Evolutionary conservation across 2,888 invertebrate species (phyloP), one percentile per base, ranked within the genome.

Genomic region (Acleris cristana): DNA sequence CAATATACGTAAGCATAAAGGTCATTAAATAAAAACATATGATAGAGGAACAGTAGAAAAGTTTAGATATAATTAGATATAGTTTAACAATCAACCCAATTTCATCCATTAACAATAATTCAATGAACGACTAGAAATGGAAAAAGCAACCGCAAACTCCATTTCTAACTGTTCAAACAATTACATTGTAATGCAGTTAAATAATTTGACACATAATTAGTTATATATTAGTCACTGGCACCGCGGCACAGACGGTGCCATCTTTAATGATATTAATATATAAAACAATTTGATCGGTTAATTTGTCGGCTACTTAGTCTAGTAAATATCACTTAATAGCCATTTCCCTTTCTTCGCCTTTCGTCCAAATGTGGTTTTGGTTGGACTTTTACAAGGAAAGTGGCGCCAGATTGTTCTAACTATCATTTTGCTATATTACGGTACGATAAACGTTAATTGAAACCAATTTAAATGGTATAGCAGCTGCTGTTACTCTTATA

Each of bases 141-240:
- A 18, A 34, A 40, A 52, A 40, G 51, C 8, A 60, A 57, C 57
- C 45, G 23, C 57, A 57, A 34, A 30, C n/a, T 30, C 23, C 10
- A 30, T 8, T 53, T 30, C 7, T 55, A 55, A 55, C 54, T 55
- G 34, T 34, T 30, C 5, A 18, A 6, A 30, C 34, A 34, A 18
- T 55, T 34, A 55, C 30, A 16, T 5, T 14, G 18, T 14, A 19
- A 19, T 7, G 34, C 34, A 34, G 34, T 55, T 16, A 53, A 51
- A 30, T 10, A 26, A 60, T 51, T 51, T 56, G 30, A 61, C 51
- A 61, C 61, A 44, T 62, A 67, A 67, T 53, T 48, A 57, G 16
- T 21, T 26, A 10, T 34, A 10, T 34, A 53, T 67, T 66, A 57
- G 45, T 65, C 55, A 55, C 55, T n/a, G 49, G 49, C 51, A 49